Conservation (phyloP, 2,797 vertebrate genomes). For the Gadopsis marmoratus region DNA sequence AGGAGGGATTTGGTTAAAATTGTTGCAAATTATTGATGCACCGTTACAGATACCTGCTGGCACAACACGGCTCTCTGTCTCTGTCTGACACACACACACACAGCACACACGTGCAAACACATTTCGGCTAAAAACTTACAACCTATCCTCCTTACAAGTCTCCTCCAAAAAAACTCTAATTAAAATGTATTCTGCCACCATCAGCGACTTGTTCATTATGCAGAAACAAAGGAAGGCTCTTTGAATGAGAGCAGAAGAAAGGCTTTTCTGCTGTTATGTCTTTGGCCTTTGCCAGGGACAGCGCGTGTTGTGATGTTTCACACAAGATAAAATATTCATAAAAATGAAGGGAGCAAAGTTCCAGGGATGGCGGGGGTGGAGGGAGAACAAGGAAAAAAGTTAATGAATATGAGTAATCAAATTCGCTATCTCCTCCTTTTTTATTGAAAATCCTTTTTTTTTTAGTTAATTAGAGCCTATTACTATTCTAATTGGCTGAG, state of each 20-base stretch:
- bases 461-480: constrained; percentile 97
- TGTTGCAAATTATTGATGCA: constrained; percentile 77
- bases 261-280: constrained; percentile 64
- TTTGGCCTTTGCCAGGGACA: constrained; percentile 76
- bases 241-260: constrained; percentile 71
- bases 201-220: constrained; percentile 76
- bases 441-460: constrained; percentile 91
- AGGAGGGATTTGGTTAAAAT: constrained; percentile 60
- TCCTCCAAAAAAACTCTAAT: constrained; percentile 59
- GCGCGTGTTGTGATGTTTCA: constrained; percentile 72
- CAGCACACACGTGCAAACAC: constrained; percentile 4
- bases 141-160: constrained; percentile 62
- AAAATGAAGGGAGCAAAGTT: constrained; percentile 80
- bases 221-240: constrained; percentile 76
- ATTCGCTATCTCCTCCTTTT: constrained; percentile 92
- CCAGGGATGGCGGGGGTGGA: constrained; percentile 42
- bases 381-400: constrained; percentile 81
- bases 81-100: constrained; percentile 23
- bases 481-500: constrained; percentile 96
- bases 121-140: constrained; percentile 54
- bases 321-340: constrained; percentile 80
- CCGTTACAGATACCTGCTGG: constrained; percentile 72
- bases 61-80: constrained; percentile 46
- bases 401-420: constrained; percentile 98
- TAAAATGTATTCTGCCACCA: constrained; percentile 72